Evolutionary conservation across 1,140 invertebrate genomes (phyloP).

Genomic region (Dufourea novaeangliae): DNA sequence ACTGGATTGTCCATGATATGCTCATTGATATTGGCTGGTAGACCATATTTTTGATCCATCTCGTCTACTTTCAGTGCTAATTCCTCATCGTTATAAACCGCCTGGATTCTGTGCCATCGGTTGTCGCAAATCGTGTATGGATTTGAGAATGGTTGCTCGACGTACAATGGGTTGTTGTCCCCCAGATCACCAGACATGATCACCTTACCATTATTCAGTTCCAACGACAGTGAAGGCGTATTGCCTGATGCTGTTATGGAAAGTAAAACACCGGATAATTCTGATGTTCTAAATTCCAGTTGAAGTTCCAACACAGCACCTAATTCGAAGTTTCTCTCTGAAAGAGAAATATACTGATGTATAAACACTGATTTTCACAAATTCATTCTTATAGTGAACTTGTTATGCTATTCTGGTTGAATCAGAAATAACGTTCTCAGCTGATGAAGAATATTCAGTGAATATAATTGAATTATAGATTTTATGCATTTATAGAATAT

Average conservation of each 20-base stretch:
- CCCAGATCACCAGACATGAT: slow-evolving; percentile 87
- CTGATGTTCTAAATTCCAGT: slow-evolving; percentile 92
- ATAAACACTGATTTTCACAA: no score
- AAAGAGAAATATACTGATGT: slow-evolving; percentile 69
- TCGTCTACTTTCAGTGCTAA: slow-evolving; percentile 89
- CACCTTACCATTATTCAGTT: slow-evolving; percentile 89
- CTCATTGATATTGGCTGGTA: slow-evolving; percentile 79
- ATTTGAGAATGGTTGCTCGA: slow-evolving; percentile 84
- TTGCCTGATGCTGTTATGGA: slow-evolving; percentile 85
- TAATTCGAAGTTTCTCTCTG: slow-evolving; percentile 88
- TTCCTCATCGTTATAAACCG: slow-evolving; percentile 86
- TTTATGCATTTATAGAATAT: no score
- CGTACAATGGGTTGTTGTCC: slow-evolving; percentile 83
- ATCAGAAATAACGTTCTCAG: no score
- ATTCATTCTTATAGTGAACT: no score
- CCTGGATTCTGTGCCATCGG: slow-evolving; percentile 92
- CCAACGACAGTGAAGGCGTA: slow-evolving; percentile 88
- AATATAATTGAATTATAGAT: no score
- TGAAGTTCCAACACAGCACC: slow-evolving; percentile 87
- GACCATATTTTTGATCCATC: slow-evolving; percentile 81
- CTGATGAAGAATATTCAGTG: no score
- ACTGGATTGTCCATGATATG: slow-evolving; percentile 69
- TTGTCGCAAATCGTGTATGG: slow-evolving; percentile 91
- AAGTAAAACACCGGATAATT: slow-evolving; percentile 90
- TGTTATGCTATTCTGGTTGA: no score